Evolutionary conservation across 1,140 invertebrate genomes (phyloP).

Genomic region (Hesperophylax magnus): DNA sequence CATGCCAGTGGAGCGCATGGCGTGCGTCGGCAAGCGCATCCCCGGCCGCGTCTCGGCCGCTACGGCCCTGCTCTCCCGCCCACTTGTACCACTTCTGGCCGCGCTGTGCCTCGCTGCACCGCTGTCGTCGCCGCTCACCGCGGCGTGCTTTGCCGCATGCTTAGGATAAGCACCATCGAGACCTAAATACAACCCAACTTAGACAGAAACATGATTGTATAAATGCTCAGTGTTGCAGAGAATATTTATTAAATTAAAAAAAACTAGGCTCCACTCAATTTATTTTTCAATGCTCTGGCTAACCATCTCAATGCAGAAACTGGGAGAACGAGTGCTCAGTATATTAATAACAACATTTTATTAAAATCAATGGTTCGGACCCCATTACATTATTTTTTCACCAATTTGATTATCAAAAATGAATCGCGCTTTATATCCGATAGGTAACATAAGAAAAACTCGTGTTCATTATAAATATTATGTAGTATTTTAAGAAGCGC

Average conservation of each 20-base stretch:
- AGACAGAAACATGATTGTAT: no score
- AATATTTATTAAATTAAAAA: no score
- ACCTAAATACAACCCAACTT: not conserved
- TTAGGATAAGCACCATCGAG: constrained; percentile 16
- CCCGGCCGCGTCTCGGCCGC: constrained; percentile 60
- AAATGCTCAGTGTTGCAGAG: no score
- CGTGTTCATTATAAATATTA: not conserved
- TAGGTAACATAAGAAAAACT: constrained; percentile 1
- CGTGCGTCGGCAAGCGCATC: constrained; percentile 79
- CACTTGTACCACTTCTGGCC: not conserved
- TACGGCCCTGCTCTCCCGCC: not conserved
- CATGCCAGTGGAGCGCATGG: constrained; percentile 85
- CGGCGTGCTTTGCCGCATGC: constrained; percentile 37
- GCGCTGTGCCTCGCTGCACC: constrained; percentile 34
- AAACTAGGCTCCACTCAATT: no score
- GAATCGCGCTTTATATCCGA: not conserved
- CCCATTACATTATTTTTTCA: no score
- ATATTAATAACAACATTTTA: no score
- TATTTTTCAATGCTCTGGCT: no score
- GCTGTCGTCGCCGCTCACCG: not conserved
- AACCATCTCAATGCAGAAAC: no score
- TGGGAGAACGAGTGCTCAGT: no score
- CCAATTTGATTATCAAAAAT: no score
- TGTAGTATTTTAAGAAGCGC: no score
- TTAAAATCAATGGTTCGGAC: no score